Evolutionary conservation across 2,797 vertebrate species (phyloP).

Genomic region (Calcarius lapponicus): DNA sequence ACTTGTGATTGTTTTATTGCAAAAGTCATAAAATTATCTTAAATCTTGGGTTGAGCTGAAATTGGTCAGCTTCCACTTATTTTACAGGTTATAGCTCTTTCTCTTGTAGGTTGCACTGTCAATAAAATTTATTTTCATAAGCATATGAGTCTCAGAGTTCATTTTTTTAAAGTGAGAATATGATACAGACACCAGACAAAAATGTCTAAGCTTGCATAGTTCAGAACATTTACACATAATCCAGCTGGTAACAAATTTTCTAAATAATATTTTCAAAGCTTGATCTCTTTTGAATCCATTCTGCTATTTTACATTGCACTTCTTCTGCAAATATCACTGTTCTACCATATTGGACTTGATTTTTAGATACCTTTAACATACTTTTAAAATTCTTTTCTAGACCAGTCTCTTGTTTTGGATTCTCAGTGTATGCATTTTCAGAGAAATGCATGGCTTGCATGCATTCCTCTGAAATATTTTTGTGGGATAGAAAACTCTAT

Average conservation of each 20-base stretch:
- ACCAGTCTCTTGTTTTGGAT: background rate
- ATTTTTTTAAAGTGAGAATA: background rate
- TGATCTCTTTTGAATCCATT: background rate
- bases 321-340: background rate
- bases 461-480: background rate
- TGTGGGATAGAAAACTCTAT: background rate
- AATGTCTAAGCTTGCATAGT: background rate
- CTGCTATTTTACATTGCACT: background rate
- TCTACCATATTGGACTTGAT: background rate
- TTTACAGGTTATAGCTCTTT: background rate
- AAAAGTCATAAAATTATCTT: background rate
- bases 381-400: background rate
- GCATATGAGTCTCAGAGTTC: background rate
- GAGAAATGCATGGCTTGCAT: background rate
- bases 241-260: background rate
- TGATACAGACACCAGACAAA: background rate
- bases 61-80: background rate
- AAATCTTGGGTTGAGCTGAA: background rate
- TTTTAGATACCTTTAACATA: background rate
- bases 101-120: background rate
- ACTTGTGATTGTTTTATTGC: background rate
- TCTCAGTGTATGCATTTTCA: background rate
- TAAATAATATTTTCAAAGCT: background rate
- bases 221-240: background rate
- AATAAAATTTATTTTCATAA: background rate